These are phyloP conservation scores for Pseudanteris insignis DNA, from an alignment of 2,888 invertebrate species.

Conservation along the genomic window DNA sequence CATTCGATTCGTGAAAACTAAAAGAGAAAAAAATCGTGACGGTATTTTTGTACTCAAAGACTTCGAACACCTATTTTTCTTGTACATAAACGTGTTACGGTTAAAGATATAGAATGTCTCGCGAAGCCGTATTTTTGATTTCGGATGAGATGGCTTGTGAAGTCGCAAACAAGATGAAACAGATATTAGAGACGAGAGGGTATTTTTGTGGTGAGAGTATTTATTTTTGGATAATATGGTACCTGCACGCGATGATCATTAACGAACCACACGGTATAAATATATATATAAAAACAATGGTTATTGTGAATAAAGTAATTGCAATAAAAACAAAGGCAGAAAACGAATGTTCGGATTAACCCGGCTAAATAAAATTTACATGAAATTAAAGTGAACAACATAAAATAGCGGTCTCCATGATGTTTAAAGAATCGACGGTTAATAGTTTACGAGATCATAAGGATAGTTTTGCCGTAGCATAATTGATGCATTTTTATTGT, in stretches of 20 bases:
- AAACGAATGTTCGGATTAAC: conserved; percentile 45
- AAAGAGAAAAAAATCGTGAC: conserved; percentile 35
- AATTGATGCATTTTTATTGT: no score
- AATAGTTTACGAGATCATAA: conserved; percentile 1
- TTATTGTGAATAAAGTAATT: conserved; percentile 41
- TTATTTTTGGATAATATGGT: conserved; percentile 40
- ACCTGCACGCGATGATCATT: conserved; percentile 39
- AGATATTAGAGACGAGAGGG: conserved; percentile 9
- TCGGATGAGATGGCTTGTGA: conserved; percentile 27
- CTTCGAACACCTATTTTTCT: conserved; percentile 32
- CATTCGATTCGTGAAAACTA: no score
- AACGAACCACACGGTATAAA: conserved; percentile 38
- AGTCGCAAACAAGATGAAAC: conserved; percentile 14
- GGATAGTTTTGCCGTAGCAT: no score
- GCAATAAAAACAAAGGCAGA: conserved; percentile 21
- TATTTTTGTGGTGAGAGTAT: conserved; percentile 32
- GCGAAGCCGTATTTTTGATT: conserved; percentile 34
- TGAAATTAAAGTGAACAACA: conserved; percentile 50
- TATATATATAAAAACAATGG: conserved; percentile 26
- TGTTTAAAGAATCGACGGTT: conserved; percentile 34
- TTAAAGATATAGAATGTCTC: conserved; percentile 27
- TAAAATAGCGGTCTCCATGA: conserved; percentile 37
- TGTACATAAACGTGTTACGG: conserved; percentile 29
- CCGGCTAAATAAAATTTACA: conserved; percentile 43
- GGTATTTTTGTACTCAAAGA: conserved; percentile 37